Evolutionary conservation across 2,797 vertebrate species (phyloP), one percentile per base, ranked within the genome.

Genomic region (Ara ararauna): DNA sequence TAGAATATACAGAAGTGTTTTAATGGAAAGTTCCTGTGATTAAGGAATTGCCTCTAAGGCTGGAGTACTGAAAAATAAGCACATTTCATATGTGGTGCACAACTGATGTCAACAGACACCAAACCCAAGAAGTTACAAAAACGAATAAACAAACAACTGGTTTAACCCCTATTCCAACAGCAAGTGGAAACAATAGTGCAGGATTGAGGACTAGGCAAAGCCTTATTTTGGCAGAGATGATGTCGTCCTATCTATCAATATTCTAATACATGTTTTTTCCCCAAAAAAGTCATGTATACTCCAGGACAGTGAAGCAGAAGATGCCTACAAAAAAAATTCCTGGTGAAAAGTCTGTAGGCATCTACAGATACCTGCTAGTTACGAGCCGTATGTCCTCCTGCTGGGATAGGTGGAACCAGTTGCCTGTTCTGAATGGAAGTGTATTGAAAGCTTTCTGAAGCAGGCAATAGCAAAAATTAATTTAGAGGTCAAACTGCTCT

Each of bases 211-310:
- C 20, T 13, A 24, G 13, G 23, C 17, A 44, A 80, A 60, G 7
- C 1, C 20, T 15, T 64, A 13, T 68, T 58, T 65, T 2, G 6
- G 30, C 44, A 47, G 19, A 29, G 45, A 5, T 53, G 26, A 80
- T 5, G 5, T 40, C 0, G 1, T 40, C 38, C 1, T 0, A 23
- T 51, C 32, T 62, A 19, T 40, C 13, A 34, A 21, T 44, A 48
- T 29, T 61, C 40, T 20, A 22, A 36, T 12, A 29, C 0, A 2
- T 47, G 30, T 3, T 29, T 34, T 72, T 72, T 32, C 7, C 14
- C 8, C 53, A 19, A 4, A 29, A 32, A 45, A 58, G 7, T 19
- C 18, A 58, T 4, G 9, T 10, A 34, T 32, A 27, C 5, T n/a
- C 18, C 36, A 32, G 18, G n/a, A 12, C 22, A 72, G 42, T 16